Conservation (phyloP, 2,888 invertebrate genomes). For the Aethes cnicana region DNA sequence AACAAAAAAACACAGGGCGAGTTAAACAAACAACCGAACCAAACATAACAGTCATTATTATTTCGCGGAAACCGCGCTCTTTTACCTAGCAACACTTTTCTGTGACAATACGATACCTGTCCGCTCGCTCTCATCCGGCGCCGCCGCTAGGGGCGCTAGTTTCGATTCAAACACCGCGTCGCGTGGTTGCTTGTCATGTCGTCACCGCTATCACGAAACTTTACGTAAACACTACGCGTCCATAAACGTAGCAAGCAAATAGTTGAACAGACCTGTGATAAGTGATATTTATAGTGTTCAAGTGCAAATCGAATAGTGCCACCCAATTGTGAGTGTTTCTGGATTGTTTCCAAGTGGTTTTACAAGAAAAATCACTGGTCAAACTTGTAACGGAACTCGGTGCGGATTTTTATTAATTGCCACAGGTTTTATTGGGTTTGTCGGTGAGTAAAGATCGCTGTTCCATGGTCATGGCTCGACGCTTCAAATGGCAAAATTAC, state of each 20-base stretch:
- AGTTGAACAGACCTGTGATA: constrained; percentile 48
- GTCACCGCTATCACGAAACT: constrained; percentile 53
- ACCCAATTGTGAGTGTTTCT: constrained; percentile 41
- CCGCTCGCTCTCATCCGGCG: constrained; percentile 37
- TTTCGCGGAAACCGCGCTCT: neutral
- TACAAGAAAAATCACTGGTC: constrained; percentile 63
- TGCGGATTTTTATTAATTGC: constrained; percentile 49
- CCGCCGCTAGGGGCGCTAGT: constrained; percentile 53
- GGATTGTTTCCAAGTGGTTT: constrained; percentile 65
- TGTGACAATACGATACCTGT: constrained; percentile 35
- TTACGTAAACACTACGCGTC: constrained; percentile 61
- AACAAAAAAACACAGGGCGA: no score
- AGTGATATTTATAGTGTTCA: constrained; percentile 55
- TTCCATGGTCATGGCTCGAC: constrained; percentile 46
- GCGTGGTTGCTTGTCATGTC: constrained; percentile 36
- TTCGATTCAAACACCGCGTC: constrained; percentile 47
- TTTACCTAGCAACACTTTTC: constrained; percentile 19
- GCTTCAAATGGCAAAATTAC: neutral
- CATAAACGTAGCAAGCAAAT: constrained; percentile 43
- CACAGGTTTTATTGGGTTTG: constrained; percentile 59
- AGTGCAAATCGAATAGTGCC: constrained; percentile 53
- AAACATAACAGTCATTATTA: no score
- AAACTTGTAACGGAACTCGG: constrained; percentile 69
- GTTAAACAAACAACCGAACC: no score
- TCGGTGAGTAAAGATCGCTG: constrained; percentile 64